Evolutionary conservation across 1,140 invertebrate genomes (phyloP).

Genomic region (Maconellicoccus hirsutus): DNA sequence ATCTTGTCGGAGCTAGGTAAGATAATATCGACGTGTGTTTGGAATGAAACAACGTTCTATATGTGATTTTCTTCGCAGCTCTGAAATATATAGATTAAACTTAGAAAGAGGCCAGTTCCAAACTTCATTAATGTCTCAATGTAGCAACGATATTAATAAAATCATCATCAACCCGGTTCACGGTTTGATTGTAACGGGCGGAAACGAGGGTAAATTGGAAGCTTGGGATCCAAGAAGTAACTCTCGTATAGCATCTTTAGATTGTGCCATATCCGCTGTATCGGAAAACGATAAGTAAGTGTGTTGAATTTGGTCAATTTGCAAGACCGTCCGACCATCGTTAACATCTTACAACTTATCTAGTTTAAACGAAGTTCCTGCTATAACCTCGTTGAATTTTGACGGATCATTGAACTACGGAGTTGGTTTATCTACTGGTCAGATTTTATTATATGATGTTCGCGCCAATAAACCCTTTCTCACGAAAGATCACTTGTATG

Average conservation of each 20-base stretch:
- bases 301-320: neutral
- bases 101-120: conserved; percentile 90
- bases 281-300: conserved; percentile 37
- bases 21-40: too few relatives aligned
- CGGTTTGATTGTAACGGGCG: conserved; percentile 76
- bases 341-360: neutral
- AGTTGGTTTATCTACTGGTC: conserved; percentile 85
- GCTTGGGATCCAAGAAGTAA: conserved; percentile 86
- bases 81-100: conserved; percentile 90
- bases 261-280: conserved; percentile 67
- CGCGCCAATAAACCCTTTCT: conserved; percentile 76
- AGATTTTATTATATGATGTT: conserved; percentile 90
- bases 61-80: conserved; percentile 39
- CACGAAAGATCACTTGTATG: conserved; percentile 92
- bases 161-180: conserved; percentile 80
- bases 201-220: conserved; percentile 84
- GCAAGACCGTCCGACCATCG: neutral
- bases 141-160: conserved; percentile 62
- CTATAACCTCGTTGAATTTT: conserved; percentile 67
- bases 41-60: conserved; percentile 28
- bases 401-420: conserved; percentile 73
- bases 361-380: conserved; percentile 53
- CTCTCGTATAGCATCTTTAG: conserved; percentile 62
- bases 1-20: conserved; percentile 79
- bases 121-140: conserved; percentile 62